Conservation (phyloP, 2,113 vertebrate genomes). For the Anser cygnoides region DNA sequence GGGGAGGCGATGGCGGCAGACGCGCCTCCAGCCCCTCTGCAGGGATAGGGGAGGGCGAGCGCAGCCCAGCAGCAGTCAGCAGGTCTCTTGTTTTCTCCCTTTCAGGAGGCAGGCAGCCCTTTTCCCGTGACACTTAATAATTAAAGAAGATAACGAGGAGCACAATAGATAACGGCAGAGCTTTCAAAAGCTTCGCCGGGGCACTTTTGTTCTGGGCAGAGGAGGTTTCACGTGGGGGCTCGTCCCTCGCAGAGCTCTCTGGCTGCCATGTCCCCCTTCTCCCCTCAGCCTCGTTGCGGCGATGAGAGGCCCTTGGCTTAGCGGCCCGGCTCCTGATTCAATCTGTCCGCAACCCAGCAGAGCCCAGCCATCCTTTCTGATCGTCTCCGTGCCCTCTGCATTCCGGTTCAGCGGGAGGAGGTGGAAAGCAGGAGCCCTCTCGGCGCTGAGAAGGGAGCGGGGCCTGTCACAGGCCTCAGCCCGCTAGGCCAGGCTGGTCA, state of each 20-base stretch:
- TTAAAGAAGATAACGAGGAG: constrained; percentile 26
- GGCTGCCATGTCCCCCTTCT: neutral
- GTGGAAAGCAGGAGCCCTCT: constrained; percentile 33
- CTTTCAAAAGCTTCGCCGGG: neutral
- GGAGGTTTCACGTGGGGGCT: neutral
- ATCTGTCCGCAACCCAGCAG: neutral
- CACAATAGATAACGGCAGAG: neutral
- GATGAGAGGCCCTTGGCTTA: no score
- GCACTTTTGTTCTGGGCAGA: neutral
- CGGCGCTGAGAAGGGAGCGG: neutral
- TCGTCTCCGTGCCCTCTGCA: neutral
- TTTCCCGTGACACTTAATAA: neutral
- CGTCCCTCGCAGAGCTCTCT: neutral
- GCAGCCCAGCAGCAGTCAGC: constrained; percentile 41
- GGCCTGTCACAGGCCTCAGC: no score
- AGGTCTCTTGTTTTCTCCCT: neutral
- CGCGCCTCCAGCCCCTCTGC: neutral
- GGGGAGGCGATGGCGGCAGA: neutral
- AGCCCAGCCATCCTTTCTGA: neutral
- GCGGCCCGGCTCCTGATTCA: neutral
- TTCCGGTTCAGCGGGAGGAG: constrained; percentile 37
- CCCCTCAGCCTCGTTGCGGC: neutral
- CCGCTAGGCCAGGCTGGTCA: no score
- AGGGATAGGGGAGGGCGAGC: neutral
- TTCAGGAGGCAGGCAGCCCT: neutral